phyloP scores from a whole-genome alignment of 2,888 invertebrate genomes.

The Troilus luridus region DNA sequence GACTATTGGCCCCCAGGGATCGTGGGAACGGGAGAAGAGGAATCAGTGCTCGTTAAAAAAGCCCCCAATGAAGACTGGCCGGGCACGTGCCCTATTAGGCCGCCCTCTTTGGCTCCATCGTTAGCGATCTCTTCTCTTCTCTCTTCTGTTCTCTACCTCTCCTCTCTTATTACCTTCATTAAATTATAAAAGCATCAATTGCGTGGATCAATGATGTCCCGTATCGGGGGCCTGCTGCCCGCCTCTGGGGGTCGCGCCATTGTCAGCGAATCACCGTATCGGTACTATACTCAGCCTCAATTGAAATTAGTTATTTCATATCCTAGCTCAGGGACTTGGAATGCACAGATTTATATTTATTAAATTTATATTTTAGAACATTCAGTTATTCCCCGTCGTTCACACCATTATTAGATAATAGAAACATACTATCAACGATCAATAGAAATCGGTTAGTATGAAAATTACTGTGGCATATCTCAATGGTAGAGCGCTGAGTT shows the following conservation, averaged over 20 bases:
- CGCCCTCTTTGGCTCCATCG: background rate
- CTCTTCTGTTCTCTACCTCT: background rate
- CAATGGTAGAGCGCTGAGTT: no score
- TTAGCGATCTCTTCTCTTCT: background rate
- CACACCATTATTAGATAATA: no score
- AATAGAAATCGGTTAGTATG: no score
- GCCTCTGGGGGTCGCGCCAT: background rate
- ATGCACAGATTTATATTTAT: background rate
- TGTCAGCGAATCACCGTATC: background rate
- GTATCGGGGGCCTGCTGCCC: background rate
- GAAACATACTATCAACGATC: no score
- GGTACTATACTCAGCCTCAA: background rate
- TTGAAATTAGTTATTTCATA: background rate
- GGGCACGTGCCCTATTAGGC: conserved; percentile 9
- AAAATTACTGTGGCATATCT: no score
- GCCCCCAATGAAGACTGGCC: conserved; percentile 24
- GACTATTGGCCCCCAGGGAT: background rate
- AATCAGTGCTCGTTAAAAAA: conserved; percentile 49
- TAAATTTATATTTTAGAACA: background rate
- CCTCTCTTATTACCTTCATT: conserved; percentile 39
- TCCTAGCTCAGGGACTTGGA: background rate
- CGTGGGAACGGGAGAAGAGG: conserved; percentile 4
- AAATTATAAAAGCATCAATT: conserved; percentile 48
- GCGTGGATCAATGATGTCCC: conserved; percentile 3
- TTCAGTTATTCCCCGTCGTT: background rate